These are phyloP conservation scores for Erynnis tages DNA, from an alignment of 2,888 invertebrate species.

Conservation along the genomic window DNA sequence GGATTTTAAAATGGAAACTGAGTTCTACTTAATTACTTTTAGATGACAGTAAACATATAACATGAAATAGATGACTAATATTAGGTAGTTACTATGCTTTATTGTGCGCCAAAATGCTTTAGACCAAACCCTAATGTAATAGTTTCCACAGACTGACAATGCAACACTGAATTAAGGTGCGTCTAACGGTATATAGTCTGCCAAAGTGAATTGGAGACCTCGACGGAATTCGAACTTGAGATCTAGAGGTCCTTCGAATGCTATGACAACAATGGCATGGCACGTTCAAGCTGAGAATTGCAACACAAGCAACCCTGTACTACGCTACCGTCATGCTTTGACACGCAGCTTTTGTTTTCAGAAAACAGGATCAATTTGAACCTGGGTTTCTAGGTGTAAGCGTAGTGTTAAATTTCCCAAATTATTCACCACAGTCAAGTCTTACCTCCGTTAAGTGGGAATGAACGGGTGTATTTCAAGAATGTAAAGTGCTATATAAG, in stretches of 20 bases:
- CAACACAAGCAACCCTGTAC: conserved; percentile 35
- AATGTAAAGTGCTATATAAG: conserved; percentile 46
- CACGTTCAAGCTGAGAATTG: conserved; percentile 43
- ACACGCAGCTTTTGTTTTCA: conserved; percentile 29
- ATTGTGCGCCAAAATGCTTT: too few relatives aligned
- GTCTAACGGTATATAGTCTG: conserved; percentile 33
- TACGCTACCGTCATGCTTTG: conserved; percentile 35
- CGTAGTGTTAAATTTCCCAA: conserved; percentile 62
- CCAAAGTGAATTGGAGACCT: conserved; percentile 40
- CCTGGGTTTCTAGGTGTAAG: conserved; percentile 48
- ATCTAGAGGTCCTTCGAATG: conserved; percentile 47
- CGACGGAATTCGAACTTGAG: conserved; percentile 47
- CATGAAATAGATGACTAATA: too few relatives aligned
- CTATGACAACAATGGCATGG: conserved; percentile 46
- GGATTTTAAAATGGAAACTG: too few relatives aligned
- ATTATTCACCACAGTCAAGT: conserved; percentile 57
- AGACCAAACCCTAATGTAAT: conserved; percentile 9
- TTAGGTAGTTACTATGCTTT: too few relatives aligned
- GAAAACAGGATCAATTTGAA: not conserved
- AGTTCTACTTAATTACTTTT: too few relatives aligned
- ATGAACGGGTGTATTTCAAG: conserved; percentile 44
- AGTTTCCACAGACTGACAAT: conserved; percentile 15
- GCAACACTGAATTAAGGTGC: conserved; percentile 19
- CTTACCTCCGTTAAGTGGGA: conserved; percentile 45
- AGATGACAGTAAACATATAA: too few relatives aligned